These are phyloP conservation scores for Drosophila orena DNA, from an alignment of 1,140 invertebrate genomes.

Conservation along the genomic window DNA sequence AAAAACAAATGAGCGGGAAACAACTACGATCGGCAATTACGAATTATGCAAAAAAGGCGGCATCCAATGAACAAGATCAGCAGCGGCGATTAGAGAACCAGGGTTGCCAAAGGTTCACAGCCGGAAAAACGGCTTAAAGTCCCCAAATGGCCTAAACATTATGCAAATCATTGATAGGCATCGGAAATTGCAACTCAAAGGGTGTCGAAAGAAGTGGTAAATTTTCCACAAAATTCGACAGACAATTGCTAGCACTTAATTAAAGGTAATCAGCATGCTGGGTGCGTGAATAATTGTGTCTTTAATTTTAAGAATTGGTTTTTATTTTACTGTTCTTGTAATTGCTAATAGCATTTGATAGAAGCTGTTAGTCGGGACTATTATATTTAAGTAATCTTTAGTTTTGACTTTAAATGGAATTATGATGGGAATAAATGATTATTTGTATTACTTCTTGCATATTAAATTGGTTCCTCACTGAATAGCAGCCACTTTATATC, in stretches of 20 bases:
- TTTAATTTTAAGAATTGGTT: not conserved
- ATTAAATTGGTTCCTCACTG: too few relatives aligned
- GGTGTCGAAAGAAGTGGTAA: conserved; percentile 25
- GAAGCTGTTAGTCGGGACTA: not conserved
- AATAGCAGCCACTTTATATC: not conserved
- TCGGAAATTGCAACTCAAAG: conserved; percentile 7
- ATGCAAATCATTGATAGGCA: conserved; percentile 32
- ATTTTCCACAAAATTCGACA: not conserved
- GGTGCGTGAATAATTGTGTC: not conserved
- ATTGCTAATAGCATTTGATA: too few relatives aligned
- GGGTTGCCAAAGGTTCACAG: conserved; percentile 25
- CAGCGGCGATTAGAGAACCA: conserved; percentile 45
- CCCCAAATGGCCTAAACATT: conserved; percentile 14
- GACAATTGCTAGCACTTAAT: not conserved
- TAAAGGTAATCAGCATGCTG: not conserved
- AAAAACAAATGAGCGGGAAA: conserved; percentile 42
- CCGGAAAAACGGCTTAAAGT: conserved; percentile 4
- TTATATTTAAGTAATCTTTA: not conserved
- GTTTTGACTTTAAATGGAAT: too few relatives aligned
- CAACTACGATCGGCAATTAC: conserved; percentile 42
- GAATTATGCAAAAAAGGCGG: conserved; percentile 69
- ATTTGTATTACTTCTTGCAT: not conserved
- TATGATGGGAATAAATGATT: not conserved
- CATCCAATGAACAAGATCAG: conserved; percentile 69
- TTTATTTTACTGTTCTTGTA: not conserved